Conservation (phyloP, 2,797 vertebrate genomes). For the Naso thynnoides region DNA sequence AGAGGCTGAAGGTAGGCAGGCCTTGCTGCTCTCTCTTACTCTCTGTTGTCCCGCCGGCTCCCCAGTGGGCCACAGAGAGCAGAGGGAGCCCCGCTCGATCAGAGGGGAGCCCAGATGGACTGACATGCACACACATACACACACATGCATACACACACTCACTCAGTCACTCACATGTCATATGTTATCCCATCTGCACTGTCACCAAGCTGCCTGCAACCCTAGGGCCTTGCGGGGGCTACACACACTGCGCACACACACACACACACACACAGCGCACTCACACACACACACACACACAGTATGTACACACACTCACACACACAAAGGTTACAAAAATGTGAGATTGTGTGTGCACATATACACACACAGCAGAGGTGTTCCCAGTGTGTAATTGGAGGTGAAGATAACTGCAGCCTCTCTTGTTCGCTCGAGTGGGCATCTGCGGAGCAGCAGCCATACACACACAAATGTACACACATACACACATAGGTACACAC, state of each 20-base stretch:
- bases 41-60: conserved; percentile 51
- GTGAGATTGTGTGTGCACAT: conserved; percentile 21
- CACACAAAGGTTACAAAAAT: conserved; percentile 53
- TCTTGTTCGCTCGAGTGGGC: conserved; percentile 54
- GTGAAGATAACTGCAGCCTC: conserved; percentile 60
- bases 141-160: conserved; percentile 50
- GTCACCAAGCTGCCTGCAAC: conserved; percentile 86
- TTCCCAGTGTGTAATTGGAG: conserved; percentile 60
- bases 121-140: conserved; percentile 65
- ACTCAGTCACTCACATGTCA: conserved; percentile 86
- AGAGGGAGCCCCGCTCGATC: conserved; percentile 86
- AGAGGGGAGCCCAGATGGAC: conserved; percentile 89
- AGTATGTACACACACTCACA: conserved; percentile 17
- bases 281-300: conserved; percentile 15
- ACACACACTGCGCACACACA: conserved; percentile 28
- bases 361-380: conserved; percentile 57
- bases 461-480: not conserved
- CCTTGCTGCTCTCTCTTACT: conserved; percentile 17
- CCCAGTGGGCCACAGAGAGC: conserved; percentile 75
- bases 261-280: conserved; percentile 20
- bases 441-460: conserved; percentile 12
- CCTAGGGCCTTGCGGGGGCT: conserved; percentile 75
- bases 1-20: conserved; percentile 50
- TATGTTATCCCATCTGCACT: conserved; percentile 90
- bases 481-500: not conserved